Evolutionary conservation across 1,140 invertebrate species (phyloP), one percentile per base, ranked within the genome.

Genomic region (Pachypeltis micranthus): DNA sequence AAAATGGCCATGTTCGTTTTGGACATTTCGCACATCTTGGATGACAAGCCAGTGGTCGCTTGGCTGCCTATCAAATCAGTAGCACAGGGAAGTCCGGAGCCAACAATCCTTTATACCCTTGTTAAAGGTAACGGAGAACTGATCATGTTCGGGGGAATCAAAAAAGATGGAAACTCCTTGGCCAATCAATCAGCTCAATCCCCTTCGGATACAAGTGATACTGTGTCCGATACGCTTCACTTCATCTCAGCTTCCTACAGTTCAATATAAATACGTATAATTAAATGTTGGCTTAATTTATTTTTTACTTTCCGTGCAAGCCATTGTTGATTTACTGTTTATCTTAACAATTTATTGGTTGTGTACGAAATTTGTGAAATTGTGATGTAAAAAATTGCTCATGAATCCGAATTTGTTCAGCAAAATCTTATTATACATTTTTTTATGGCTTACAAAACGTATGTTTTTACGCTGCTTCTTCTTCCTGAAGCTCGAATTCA

Each of bases 81-180:
- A 62, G 75, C 80, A 31, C 72, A 73, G 68, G 80, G 81, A 54
- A 86, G 85, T 23, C 92, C 93, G 1, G 89, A 93, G 72, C 89
- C 95, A 72, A 83, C 91, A 59, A 88, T 95, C 64, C 80, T 96
- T 61, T 96, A 95, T 72, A 89, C 91, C 14, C 77, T 97, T 54
- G 85, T 96, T 1, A 80, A 86, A 59, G 93, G 93, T 51, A 87
- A 90, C 70, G 90, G 88, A 21, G 93, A 97, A 78, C 73, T 97
- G 16, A 88, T 97, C 55, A 86, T 98, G 77, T 97, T 97, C 79
- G 94, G 93, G 16, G 93, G 93, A 59, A 88, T 96, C 62, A 83
- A 87, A 67, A 91, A 90, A 73, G 87, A 91, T 75, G 71, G 72
- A 67, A 72, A 78, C 74, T 72, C 77, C 73, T 64, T 76, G 70